phyloP scores from a whole-genome alignment of 1,140 invertebrate genomes.

The Olivierus martensii region DNA sequence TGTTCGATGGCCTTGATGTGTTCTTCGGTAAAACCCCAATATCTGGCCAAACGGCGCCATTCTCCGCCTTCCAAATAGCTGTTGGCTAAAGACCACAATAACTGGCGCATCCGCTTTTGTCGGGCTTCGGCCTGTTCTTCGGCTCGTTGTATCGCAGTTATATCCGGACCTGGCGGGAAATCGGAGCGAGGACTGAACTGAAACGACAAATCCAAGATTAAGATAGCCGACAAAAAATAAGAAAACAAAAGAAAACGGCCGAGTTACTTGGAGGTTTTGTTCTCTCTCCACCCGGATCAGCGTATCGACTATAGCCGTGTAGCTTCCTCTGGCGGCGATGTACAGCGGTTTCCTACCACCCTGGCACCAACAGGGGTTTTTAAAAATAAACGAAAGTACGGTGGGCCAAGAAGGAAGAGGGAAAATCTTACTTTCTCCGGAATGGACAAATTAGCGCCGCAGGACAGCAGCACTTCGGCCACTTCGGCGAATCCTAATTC shows the following conservation, averaged over 20 bases:
- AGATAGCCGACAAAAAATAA: too few relatives aligned
- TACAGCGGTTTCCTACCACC: constrained; percentile 50
- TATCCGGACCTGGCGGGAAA: background rate
- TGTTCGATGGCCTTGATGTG: constrained; percentile 58
- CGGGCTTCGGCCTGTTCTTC: constrained; percentile 18
- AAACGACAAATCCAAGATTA: too few relatives aligned
- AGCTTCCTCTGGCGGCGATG: constrained; percentile 59
- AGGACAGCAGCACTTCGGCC: constrained; percentile 45
- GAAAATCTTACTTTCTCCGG: constrained; percentile 41
- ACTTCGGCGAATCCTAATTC: constrained; percentile 53
- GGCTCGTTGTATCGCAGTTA: background rate
- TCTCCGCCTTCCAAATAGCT: constrained; percentile 48
- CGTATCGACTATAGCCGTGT: constrained; percentile 69
- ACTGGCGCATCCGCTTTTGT: constrained; percentile 30
- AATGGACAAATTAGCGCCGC: constrained; percentile 47
- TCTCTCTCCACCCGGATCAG: constrained; percentile 52
- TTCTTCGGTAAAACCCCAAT: constrained; percentile 56
- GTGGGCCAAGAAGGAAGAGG: too few relatives aligned
- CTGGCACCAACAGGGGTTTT: too few relatives aligned
- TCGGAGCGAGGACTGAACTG: too few relatives aligned
- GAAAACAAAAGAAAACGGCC: too few relatives aligned
- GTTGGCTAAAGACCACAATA: constrained; percentile 51
- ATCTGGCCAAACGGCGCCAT: constrained; percentile 52
- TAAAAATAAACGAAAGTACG: constrained; percentile 3
- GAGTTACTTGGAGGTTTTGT: constrained; percentile 15